Base-by-base conservation (phyloP, 2,797 vertebrate genomes). In the Pterois miles region DNA sequence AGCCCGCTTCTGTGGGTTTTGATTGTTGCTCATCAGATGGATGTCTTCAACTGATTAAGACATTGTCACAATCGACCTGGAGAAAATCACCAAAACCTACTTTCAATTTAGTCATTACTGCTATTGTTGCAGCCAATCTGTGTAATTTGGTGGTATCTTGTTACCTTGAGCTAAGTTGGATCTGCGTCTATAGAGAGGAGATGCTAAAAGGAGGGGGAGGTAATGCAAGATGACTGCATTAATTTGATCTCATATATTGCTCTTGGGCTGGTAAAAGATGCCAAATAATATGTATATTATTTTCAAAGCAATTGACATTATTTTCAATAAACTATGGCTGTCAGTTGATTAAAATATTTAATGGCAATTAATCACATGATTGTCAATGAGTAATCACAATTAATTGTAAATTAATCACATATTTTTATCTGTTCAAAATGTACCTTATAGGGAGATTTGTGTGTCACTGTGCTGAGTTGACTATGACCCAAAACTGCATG, bases 21-120 rank as follows among this genome's bases (percentile, higher is more conserved):
- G 90, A 90, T 90, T 92, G 89, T 93, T 90, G 68, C 87, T 87
- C 85, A 86, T 92, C 85, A 90, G 66, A 90, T 80, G 74, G 80
- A 89, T 80, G 78, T 86, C 78, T 85, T 90, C 78, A 65, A 82
- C 85, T 91, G 87, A 92, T 91, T 92, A 90, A 91, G 78, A 88
- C 73, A 78, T 87, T 86, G 88, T 89, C 87, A 78, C 80, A 80
- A 84, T 85, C 79, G 65, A 89, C 84, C 84, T 87, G 76, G 54
- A 75, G 66, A 83, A 89, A 91, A 91, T 84, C 71, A 86, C 66
- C 43, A 71, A 78, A 85, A 53, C 73, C 38, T 63, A 78, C 65
- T 77, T 86, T 89, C 59, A 63, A 54, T 86, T 58, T 59, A 83
- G 68, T 79, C 75, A 83, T 89, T 86, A 84, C 31, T 71, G 67